A percentile compares a stretch with the other conserved stretches of the same genome.
Evolutionary conservation across 2,888 invertebrate genomes (phyloP).

Genomic region (Pteria penguin): DNA sequence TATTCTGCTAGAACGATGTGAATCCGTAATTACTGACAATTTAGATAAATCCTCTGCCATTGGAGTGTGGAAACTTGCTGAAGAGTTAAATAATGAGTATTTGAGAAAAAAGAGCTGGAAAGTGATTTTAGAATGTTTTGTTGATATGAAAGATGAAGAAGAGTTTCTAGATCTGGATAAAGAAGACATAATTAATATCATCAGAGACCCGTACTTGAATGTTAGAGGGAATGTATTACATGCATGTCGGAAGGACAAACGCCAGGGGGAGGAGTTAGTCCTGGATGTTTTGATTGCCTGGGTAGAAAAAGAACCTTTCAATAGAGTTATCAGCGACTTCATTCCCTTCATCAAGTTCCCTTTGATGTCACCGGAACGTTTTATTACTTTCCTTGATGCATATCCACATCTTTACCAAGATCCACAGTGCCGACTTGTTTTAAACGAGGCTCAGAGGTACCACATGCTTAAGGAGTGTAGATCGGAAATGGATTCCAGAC

Average conservation of each 20-base stretch:
- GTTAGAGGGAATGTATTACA: too few species aligned
- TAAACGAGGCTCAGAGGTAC: not conserved
- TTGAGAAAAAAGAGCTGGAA: conserved; percentile 86
- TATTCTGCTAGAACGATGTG: conserved; percentile 89
- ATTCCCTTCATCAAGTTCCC: not conserved
- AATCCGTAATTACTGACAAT: conserved; percentile 86
- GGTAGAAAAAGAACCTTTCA: not conserved
- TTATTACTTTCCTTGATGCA: not conserved
- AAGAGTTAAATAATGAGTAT: conserved; percentile 86
- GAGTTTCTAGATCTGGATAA: conserved; percentile 83
- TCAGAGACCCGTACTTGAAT: conserved; percentile 90
- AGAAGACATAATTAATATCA: conserved; percentile 88
- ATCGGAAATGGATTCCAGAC: not conserved
- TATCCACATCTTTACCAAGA: not conserved
- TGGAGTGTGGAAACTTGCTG: conserved; percentile 91
- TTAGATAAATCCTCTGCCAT: conserved; percentile 90
- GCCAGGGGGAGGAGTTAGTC: not conserved
- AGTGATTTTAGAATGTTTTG: conserved; percentile 83
- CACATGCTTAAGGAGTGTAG: not conserved
- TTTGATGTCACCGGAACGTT: not conserved
- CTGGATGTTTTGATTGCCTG: not conserved
- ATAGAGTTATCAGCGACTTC: not conserved
- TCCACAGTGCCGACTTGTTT: not conserved
- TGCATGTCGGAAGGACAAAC: not conserved
- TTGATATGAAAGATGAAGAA: conserved; percentile 56